Conservation (phyloP, 2,797 vertebrate genomes). For the Ctenopoma kingsleyae region DNA sequence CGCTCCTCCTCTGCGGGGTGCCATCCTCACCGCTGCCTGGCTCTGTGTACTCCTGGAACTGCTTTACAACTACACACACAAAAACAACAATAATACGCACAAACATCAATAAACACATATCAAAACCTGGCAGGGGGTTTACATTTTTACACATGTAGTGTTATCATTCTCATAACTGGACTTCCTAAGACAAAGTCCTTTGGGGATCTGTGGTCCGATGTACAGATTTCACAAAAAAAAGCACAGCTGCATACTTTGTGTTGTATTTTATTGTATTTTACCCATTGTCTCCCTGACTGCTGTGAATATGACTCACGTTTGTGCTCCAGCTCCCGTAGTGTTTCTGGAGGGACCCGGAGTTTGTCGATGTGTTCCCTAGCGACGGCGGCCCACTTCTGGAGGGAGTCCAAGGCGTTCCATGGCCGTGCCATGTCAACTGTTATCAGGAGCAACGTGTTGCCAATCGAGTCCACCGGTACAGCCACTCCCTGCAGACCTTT, state of each 20-base stretch:
- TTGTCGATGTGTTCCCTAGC: constrained; percentile 97
- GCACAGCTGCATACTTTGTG: background rate
- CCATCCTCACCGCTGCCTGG: constrained; percentile 93
- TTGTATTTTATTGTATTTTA: constrained; percentile 5
- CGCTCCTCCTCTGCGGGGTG: constrained; percentile 93
- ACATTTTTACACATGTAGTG: too few species aligned
- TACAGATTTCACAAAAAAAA: background rate
- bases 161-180: background rate
- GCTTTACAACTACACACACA: constrained; percentile 90
- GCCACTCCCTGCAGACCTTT: constrained; percentile 98
- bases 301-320: constrained; percentile 87
- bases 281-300: background rate
- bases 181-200: background rate
- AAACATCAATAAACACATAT: background rate
- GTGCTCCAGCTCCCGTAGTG: constrained; percentile 95
- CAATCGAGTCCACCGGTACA: constrained; percentile 88
- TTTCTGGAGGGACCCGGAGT: constrained; percentile 94
- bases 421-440: constrained; percentile 97
- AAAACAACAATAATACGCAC: constrained; percentile 5
- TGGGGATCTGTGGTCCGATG: background rate
- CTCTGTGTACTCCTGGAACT: constrained; percentile 98
- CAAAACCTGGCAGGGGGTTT: background rate
- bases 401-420: constrained; percentile 96
- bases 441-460: constrained; percentile 92
- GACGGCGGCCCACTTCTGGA: constrained; percentile 98